A percentile compares a stretch with the other conserved stretches of the same genome.
These are phyloP conservation scores for Urosaurus nigricauda DNA, from an alignment of 2,797 vertebrate species.

Conservation along the genomic window DNA sequence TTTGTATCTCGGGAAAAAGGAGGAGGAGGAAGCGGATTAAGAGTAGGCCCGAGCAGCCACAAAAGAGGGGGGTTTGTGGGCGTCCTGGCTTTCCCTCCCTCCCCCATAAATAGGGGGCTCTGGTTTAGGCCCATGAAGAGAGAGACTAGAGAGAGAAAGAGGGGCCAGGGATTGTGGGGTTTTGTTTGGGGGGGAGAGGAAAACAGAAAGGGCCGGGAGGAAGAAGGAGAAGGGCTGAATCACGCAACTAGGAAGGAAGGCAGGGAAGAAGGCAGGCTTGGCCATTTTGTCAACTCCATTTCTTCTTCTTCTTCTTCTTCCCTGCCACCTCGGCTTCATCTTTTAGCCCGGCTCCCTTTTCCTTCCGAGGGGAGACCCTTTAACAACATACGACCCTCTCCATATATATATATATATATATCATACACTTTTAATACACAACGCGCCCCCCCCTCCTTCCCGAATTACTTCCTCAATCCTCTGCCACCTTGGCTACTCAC, in stretches of 20 bases:
- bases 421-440: too few relatives aligned
- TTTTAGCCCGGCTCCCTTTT: not conserved
- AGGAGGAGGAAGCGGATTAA: too few relatives aligned
- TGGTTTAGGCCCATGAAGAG: not conserved
- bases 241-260: too few relatives aligned
- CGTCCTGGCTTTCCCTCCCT: not conserved
- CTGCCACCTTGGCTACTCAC: conserved; percentile 35
- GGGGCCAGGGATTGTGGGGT: too few relatives aligned
- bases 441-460: conserved; percentile 4
- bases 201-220: not conserved
- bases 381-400: too few relatives aligned
- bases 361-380: too few relatives aligned
- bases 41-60: conserved; percentile 24
- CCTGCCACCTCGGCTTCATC: conserved; percentile 7
- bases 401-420: too few relatives aligned
- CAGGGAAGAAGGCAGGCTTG: conserved; percentile 31
- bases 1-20: conserved; percentile 63
- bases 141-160: not conserved
- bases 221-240: conserved; percentile 36
- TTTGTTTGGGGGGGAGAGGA: too few relatives aligned
- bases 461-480: not conserved
- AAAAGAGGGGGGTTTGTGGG: not conserved
- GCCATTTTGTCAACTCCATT: conserved; percentile 39
- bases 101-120: not conserved
- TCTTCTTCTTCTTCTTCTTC: too few relatives aligned